Percentiles rank a stretch among this genome's conserved stretches.
Evolutionary conservation across 2,888 invertebrate species (phyloP).

Genomic region (Ophion ellenae): DNA sequence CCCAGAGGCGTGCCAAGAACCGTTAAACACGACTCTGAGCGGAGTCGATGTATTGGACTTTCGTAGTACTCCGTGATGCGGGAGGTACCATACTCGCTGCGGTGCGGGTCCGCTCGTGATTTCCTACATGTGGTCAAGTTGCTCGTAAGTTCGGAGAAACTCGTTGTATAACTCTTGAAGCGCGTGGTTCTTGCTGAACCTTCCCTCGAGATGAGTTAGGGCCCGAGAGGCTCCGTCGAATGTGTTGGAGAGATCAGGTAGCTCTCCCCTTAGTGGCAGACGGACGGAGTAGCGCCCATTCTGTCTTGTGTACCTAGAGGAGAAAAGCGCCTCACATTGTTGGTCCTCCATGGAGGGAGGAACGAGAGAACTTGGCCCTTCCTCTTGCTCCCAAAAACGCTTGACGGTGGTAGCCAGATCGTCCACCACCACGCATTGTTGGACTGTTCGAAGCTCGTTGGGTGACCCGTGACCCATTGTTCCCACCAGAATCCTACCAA

Average conservation of each 20-base stretch:
- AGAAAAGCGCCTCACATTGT: conserved; percentile 59
- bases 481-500: conserved; percentile 51
- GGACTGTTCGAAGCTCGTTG: neutral
- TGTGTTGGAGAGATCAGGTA: neutral
- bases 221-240: neutral
- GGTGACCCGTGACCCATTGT: neutral
- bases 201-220: conserved; percentile 29
- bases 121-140: neutral
- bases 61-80: neutral
- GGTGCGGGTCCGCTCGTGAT: neutral
- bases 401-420: neutral
- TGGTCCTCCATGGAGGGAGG: conserved; percentile 22
- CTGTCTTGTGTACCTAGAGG: neutral
- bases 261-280: conserved; percentile 38
- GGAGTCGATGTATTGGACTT: neutral
- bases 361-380: conserved; percentile 18
- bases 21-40: neutral
- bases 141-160: neutral
- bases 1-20: neutral
- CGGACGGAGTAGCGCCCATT: conserved; percentile 55
- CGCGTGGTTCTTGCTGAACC: neutral
- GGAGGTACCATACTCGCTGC: neutral
- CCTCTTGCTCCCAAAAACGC: conserved; percentile 58
- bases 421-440: neutral
- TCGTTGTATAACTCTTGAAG: neutral